Conservation (phyloP, 2,113 vertebrate genomes). For the Cyanistes caeruleus region DNA sequence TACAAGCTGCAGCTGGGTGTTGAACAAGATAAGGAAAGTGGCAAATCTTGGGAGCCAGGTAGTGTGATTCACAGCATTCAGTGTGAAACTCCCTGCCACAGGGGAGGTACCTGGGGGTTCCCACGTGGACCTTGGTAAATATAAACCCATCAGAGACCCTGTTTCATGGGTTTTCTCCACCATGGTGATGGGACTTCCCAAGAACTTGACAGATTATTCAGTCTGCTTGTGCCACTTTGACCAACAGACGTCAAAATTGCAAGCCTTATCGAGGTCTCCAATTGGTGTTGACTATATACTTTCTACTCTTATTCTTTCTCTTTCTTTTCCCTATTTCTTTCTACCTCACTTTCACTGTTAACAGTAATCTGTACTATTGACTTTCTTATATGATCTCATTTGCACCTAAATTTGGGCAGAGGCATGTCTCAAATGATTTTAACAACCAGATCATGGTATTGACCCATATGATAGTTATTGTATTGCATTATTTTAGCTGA, state of each 20-base stretch:
- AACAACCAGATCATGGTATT: neutral
- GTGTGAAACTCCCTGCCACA: neutral
- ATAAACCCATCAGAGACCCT: neutral
- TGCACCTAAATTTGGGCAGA: neutral
- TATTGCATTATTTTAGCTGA: neutral
- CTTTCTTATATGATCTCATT: neutral
- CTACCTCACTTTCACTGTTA: neutral
- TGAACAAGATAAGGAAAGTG: rapidly evolving
- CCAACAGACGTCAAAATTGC: neutral
- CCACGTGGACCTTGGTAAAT: neutral
- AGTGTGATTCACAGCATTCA: neutral
- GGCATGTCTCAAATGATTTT: neutral
- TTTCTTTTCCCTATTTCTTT: neutral
- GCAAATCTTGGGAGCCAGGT: rapidly evolving
- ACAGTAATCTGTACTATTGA: neutral
- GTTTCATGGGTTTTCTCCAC: neutral
- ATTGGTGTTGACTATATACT: neutral
- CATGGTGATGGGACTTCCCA: neutral
- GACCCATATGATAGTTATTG: neutral
- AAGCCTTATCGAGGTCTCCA: neutral
- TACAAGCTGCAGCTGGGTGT: neutral
- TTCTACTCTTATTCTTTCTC: neutral
- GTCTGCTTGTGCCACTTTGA: neutral
- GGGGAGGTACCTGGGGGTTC: neutral
- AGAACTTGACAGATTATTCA: neutral